These are phyloP conservation scores for Bambusicola thoracicus DNA, from an alignment of 2,113 vertebrate genomes.

Conservation along the genomic window DNA sequence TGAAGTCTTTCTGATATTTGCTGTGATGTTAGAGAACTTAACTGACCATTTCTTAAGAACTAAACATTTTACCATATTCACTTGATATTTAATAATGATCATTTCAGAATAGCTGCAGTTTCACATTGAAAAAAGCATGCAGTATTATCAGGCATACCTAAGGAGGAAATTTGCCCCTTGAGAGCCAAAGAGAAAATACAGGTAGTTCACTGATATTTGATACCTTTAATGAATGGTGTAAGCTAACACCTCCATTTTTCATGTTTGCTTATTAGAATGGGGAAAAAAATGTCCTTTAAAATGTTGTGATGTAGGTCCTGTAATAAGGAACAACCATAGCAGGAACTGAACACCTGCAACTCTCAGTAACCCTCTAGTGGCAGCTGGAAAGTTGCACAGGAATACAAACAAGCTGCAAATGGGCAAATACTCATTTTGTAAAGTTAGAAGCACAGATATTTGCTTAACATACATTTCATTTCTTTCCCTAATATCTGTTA, in stretches of 20 bases:
- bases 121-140: not conserved
- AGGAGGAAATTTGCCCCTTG: not conserved
- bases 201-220: not conserved
- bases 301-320: not conserved
- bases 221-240: not conserved
- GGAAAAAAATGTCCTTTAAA: not conserved
- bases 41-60: not conserved
- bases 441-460: not conserved
- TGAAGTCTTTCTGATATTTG: not conserved
- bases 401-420: not conserved
- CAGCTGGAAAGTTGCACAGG: not conserved
- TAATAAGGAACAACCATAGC: not conserved
- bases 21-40: not conserved
- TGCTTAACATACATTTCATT: not conserved
- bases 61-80: not conserved
- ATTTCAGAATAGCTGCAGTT: not conserved
- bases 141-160: not conserved
- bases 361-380: constrained; percentile 51
- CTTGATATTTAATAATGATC: not conserved
- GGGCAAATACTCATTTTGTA: not conserved
- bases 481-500: not conserved
- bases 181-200: not conserved
- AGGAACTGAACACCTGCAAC: constrained; percentile 7
- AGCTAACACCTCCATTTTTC: not conserved
- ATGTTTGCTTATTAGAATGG: not conserved